phyloP scores from a whole-genome alignment of 2,888 invertebrate species.

The Caenorhabditis angaria region DNA sequence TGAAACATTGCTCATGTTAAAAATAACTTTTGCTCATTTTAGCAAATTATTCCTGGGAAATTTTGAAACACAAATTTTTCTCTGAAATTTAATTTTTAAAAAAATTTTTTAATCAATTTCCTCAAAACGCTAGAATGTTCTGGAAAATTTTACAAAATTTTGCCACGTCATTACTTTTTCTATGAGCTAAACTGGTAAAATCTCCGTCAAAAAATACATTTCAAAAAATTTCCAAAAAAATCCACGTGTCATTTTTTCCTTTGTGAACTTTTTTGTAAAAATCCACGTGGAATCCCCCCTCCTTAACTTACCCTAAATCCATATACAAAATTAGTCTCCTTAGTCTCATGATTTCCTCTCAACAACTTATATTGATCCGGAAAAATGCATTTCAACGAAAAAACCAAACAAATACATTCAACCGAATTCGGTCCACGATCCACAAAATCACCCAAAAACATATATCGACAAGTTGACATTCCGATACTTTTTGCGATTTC shows the following conservation, averaged over 20 bases:
- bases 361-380: slow-evolving; percentile 23
- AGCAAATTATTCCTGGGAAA: too few species aligned
- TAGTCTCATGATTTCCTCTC: slow-evolving; percentile 44
- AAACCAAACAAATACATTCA: slow-evolving; percentile 33
- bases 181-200: too few species aligned
- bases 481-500: neutral
- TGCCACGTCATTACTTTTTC: too few species aligned
- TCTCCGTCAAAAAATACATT: too few species aligned
- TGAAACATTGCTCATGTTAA: neutral
- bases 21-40: too few species aligned
- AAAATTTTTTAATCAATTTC: too few species aligned
- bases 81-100: too few species aligned
- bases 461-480: slow-evolving; percentile 9
- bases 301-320: slow-evolving; percentile 24
- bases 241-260: neutral
- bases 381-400: slow-evolving; percentile 30
- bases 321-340: slow-evolving; percentile 41
- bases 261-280: neutral
- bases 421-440: slow-evolving; percentile 39
- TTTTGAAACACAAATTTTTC: too few species aligned
- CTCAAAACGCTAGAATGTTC: too few species aligned
- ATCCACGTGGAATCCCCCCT: neutral
- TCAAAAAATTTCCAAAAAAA: neutral
- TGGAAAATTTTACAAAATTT: neutral
- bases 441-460: slow-evolving; percentile 43